These are phyloP conservation scores for Neuroterus valhalla DNA, from an alignment of 1,140 invertebrate species.

Conservation along the genomic window DNA sequence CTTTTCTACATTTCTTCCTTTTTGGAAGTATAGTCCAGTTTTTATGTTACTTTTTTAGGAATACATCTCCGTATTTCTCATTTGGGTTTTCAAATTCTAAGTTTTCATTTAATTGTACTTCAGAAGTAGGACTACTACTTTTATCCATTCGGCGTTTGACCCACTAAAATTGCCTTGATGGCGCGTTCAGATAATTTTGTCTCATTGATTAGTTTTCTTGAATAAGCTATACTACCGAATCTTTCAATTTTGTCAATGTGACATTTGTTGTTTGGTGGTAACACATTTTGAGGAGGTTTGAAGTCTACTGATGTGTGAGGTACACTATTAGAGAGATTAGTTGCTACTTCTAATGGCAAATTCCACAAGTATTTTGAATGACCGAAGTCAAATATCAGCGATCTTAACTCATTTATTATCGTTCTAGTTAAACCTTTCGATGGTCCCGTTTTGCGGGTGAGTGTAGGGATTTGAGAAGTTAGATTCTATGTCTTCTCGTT, in stretches of 20 bases:
- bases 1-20: too few relatives aligned
- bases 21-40: too few relatives aligned
- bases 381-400: slow-evolving; percentile 60
- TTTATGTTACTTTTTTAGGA: too few relatives aligned
- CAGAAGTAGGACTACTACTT: too few relatives aligned
- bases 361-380: slow-evolving; percentile 62
- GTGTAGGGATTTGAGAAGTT: slow-evolving; percentile 41
- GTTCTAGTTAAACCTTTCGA: slow-evolving; percentile 66
- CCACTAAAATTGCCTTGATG: slow-evolving; percentile 43
- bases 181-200: slow-evolving; percentile 30
- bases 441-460: slow-evolving; percentile 56
- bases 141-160: slow-evolving; percentile 42
- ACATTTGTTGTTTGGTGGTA: slow-evolving; percentile 23
- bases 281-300: slow-evolving; percentile 38
- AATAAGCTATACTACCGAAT: slow-evolving; percentile 37
- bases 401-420: slow-evolving; percentile 56
- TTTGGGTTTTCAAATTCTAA: too few relatives aligned
- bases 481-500: slow-evolving; percentile 40
- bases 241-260: slow-evolving; percentile 37
- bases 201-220: slow-evolving; percentile 19
- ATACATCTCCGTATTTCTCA: too few relatives aligned
- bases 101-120: too few relatives aligned
- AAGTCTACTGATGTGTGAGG: slow-evolving; percentile 48
- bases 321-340: slow-evolving; percentile 59
- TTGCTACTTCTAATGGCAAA: slow-evolving; percentile 59